Conservation (phyloP, 2,888 invertebrate species). For the Tetragonula carbonaria region DNA sequence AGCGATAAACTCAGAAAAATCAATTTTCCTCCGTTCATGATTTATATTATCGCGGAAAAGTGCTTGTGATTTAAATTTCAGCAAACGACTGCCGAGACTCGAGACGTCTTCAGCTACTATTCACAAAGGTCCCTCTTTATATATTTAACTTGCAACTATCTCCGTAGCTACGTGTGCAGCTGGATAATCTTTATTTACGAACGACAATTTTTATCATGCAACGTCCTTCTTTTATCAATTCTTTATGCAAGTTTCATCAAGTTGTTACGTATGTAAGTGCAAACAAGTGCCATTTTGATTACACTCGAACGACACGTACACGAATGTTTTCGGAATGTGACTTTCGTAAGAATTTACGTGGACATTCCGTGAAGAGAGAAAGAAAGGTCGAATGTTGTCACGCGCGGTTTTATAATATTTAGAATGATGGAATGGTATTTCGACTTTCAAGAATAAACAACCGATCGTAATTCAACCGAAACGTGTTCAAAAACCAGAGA, state of each 20-base stretch:
- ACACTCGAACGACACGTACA: background rate
- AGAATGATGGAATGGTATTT: background rate
- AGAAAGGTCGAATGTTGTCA: background rate
- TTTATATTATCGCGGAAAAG: background rate
- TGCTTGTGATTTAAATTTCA: background rate
- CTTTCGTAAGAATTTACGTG: background rate
- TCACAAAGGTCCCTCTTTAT: conserved; percentile 29
- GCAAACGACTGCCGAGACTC: background rate
- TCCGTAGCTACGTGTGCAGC: background rate
- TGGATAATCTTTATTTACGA: background rate
- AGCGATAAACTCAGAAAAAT: conserved; percentile 2
- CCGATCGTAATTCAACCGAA: background rate
- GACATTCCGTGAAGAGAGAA: background rate
- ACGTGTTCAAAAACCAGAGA: background rate
- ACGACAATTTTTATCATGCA: background rate
- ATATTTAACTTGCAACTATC: background rate
- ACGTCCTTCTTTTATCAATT: no score
- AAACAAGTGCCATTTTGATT: background rate
- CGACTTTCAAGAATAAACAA: background rate
- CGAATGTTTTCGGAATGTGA: background rate
- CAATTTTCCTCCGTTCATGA: conserved; percentile 22
- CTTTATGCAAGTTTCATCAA: background rate
- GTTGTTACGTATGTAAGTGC: background rate
- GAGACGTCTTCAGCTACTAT: no score
- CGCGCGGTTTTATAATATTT: conserved; percentile 17